These are phyloP conservation scores for Noctua janthe DNA, from an alignment of 2,888 invertebrate species.

Conservation along the genomic window DNA sequence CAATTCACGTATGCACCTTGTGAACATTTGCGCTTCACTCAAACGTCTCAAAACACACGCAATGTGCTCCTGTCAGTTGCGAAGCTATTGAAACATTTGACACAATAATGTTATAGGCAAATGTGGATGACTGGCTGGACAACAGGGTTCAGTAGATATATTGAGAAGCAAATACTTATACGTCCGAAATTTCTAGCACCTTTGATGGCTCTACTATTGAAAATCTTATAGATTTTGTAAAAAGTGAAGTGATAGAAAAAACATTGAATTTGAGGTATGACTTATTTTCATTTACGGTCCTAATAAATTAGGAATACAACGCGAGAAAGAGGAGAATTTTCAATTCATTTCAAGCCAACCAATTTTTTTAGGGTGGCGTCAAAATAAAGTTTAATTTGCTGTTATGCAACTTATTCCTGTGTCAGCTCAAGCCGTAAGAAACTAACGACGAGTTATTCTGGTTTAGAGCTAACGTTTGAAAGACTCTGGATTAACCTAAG, in stretches of 20 bases:
- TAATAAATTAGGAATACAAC: neutral
- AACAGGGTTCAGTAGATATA: slow-evolving; percentile 40
- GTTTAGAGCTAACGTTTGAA: neutral
- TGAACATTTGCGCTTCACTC: slow-evolving; percentile 71
- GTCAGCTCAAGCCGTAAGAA: neutral
- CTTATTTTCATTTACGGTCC: neutral
- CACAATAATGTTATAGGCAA: slow-evolving; percentile 52
- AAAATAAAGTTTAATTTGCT: neutral
- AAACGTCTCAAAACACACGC: slow-evolving; percentile 68
- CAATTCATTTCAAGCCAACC: neutral
- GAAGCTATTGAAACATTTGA: slow-evolving; percentile 70
- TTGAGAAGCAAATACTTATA: neutral
- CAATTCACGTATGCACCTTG: slow-evolving; percentile 68
- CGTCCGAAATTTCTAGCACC: neutral
- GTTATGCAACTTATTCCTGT: neutral
- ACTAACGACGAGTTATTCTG: neutral
- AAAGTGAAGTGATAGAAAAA: neutral
- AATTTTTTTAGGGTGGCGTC: neutral
- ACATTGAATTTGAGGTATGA: neutral
- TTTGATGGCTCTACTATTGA: neutral
- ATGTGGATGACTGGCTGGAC: slow-evolving; percentile 14
- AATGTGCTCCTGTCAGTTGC: slow-evolving; percentile 82
- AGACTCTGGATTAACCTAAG: neutral
- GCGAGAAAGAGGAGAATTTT: neutral
- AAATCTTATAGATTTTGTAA: neutral